These are phyloP conservation scores for Collichthys lucidus DNA, from an alignment of 2,113 vertebrate genomes.

Conservation along the genomic window DNA sequence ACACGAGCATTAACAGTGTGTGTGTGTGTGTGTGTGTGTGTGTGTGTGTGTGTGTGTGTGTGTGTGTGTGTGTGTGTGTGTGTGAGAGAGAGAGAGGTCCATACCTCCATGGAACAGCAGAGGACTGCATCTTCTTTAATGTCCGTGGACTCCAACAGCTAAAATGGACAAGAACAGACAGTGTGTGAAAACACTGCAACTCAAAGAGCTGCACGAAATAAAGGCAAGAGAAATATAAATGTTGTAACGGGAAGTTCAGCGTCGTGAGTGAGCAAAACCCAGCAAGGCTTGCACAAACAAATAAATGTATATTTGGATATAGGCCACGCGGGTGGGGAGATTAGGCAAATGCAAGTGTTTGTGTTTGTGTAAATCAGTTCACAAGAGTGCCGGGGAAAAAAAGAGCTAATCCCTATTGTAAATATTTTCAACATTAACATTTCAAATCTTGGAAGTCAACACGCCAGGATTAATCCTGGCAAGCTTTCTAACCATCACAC, in stretches of 20 bases:
- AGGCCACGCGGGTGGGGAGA: slow-evolving; percentile 42
- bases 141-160: slow-evolving; percentile 95
- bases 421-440: slow-evolving; percentile 67
- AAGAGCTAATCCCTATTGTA: slow-evolving; percentile 46
- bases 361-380: slow-evolving; percentile 46
- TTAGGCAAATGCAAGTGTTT: slow-evolving; percentile 54
- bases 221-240: slow-evolving; percentile 3
- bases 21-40: background rate
- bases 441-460: slow-evolving; percentile 66
- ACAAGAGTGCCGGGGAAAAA: slow-evolving; percentile 18
- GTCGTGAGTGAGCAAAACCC: slow-evolving; percentile 3
- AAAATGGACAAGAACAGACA: slow-evolving; percentile 58
- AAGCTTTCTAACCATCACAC: slow-evolving; percentile 39
- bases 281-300: slow-evolving; percentile 13
- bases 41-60: background rate
- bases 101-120: slow-evolving; percentile 99
- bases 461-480: slow-evolving; percentile 47
- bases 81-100: slow-evolving; percentile 12
- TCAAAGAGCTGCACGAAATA: slow-evolving; percentile 9
- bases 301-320: slow-evolving; percentile 33
- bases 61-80: background rate
- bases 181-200: slow-evolving; percentile 13
- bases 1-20: background rate
- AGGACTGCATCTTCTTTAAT: slow-evolving; percentile 97
- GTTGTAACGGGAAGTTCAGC: background rate